Evolutionary conservation across 2,888 invertebrate genomes (phyloP).

Genomic region (Drosophila pseudotakahashii): DNA sequence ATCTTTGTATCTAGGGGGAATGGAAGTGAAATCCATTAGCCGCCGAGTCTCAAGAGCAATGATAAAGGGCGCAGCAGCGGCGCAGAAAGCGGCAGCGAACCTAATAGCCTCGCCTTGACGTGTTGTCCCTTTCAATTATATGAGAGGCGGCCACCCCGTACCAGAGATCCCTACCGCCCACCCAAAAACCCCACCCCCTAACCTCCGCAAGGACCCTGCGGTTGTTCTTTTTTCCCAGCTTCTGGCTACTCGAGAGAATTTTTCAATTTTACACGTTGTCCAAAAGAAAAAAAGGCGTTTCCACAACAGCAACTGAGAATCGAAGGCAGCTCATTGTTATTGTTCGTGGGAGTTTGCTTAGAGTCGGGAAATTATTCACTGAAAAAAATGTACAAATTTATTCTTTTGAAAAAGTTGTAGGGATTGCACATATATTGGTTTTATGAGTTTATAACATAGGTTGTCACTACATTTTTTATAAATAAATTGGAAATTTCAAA

Average conservation of each 20-base stretch:
- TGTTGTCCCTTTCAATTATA: constrained; percentile 81
- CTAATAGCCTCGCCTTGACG: constrained; percentile 76
- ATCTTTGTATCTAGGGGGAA: constrained; percentile 14
- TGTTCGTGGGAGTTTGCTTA: constrained; percentile 40
- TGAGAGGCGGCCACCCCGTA: constrained; percentile 44
- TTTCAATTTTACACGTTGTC: constrained; percentile 79
- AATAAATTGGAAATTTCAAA: too few species aligned
- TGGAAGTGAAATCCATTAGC: constrained; percentile 70
- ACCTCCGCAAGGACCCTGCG: constrained; percentile 49
- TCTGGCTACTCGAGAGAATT: constrained; percentile 64
- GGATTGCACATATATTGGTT: too few species aligned
- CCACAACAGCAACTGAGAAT: constrained; percentile 41
- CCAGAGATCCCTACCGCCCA: constrained; percentile 21
- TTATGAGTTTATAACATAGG: too few species aligned
- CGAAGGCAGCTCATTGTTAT: constrained; percentile 64
- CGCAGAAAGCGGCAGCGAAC: constrained; percentile 48
- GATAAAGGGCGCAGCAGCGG: constrained; percentile 51
- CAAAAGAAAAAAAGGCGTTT: constrained; percentile 55
- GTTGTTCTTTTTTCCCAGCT: constrained; percentile 42
- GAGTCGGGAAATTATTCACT: constrained; percentile 10
- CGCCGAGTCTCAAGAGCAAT: constrained; percentile 73
- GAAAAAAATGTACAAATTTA: background rate
- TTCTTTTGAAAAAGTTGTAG: too few species aligned
- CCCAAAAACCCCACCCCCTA: constrained; percentile 15
- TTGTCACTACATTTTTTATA: too few species aligned